These are phyloP conservation scores for Solen grandis DNA, from an alignment of 1,140 invertebrate species.

Conservation along the genomic window DNA sequence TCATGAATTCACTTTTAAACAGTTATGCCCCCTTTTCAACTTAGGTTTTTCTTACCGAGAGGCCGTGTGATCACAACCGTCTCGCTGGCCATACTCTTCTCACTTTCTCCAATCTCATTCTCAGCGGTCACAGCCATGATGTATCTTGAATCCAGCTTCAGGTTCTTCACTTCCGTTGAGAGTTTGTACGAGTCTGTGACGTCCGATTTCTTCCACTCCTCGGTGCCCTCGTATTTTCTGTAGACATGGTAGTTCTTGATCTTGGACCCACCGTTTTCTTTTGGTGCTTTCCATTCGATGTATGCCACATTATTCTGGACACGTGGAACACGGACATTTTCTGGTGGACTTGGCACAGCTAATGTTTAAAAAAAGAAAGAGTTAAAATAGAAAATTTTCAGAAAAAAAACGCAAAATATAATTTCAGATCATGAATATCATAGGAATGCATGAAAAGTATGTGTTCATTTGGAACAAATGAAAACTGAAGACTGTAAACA, in stretches of 20 bases:
- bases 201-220: conserved; percentile 81
- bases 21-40: too few species aligned
- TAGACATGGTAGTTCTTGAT: conserved; percentile 93
- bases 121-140: conserved; percentile 94
- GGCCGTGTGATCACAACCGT: conserved; percentile 82
- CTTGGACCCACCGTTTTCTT: conserved; percentile 86
- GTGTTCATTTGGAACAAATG: too few species aligned
- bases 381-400: too few species aligned
- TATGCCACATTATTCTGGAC: conserved; percentile 88
- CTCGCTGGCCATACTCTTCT: conserved; percentile 91
- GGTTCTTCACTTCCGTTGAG: conserved; percentile 84
- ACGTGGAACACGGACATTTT: conserved; percentile 82
- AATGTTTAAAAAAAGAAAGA: conserved; percentile 80
- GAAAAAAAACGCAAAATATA: too few species aligned
- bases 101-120: conserved; percentile 90
- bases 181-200: conserved; percentile 82
- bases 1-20: too few species aligned
- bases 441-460: too few species aligned
- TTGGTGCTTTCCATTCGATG: conserved; percentile 94
- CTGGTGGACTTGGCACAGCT: conserved; percentile 94
- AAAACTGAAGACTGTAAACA: too few species aligned
- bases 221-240: conserved; percentile 80
- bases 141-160: conserved; percentile 93
- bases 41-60: conserved; percentile 67
- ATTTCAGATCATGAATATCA: too few species aligned